These are phyloP conservation scores for Numenius phaeopus DNA, from an alignment of 2,797 vertebrate genomes.

Conservation along the genomic window DNA sequence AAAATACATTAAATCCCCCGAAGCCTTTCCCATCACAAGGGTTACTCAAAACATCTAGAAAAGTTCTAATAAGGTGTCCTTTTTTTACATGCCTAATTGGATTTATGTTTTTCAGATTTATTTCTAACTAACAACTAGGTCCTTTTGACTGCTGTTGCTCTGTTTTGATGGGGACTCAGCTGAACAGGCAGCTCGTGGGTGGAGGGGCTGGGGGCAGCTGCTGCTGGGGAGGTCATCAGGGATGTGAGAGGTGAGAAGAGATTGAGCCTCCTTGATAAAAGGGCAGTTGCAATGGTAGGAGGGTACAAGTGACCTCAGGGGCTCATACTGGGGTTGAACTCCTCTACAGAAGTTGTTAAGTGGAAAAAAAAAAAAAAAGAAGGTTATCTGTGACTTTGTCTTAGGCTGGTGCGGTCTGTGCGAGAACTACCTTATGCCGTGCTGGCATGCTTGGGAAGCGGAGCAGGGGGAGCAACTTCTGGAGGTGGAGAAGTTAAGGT, in stretches of 20 bases:
- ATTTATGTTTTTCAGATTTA: neutral
- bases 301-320: neutral
- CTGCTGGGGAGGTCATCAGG: neutral
- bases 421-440: fast-evolving
- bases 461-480: neutral
- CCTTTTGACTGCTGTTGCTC: neutral
- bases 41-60: neutral
- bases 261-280: neutral
- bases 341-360: neutral
- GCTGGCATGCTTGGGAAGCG: neutral
- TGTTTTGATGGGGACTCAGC: neutral
- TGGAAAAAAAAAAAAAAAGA: neutral
- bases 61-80: neutral
- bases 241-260: neutral
- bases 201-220: neutral
- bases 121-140: neutral
- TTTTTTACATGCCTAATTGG: neutral
- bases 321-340: fast-evolving
- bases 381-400: neutral
- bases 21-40: neutral
- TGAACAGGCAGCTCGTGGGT: fast-evolving
- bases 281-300: neutral
- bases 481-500: neutral
- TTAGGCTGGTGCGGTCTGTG: neutral
- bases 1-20: neutral